A percentile compares a stretch with the other conserved stretches of the same genome.
phyloP scores from a whole-genome alignment of 2,888 invertebrate genomes.

The Orthosia cruda region DNA sequence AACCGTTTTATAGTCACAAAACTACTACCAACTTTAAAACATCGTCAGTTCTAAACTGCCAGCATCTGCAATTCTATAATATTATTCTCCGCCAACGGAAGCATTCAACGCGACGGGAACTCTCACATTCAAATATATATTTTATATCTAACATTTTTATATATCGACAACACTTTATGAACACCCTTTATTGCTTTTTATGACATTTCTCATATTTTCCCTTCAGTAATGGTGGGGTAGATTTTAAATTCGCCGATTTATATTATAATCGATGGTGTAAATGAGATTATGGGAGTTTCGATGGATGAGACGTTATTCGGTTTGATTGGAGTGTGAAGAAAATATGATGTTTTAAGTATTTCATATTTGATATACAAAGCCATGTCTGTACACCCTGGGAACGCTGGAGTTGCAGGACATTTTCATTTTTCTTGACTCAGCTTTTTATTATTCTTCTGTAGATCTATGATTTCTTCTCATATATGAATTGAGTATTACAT shows the following conservation, averaged over 20 bases:
- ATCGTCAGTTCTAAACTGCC: constrained; percentile 17
- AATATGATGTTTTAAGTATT: not conserved
- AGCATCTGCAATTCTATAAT: constrained; percentile 26
- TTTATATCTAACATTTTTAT: constrained; percentile 73
- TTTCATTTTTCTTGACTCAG: no score
- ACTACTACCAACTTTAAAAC: constrained; percentile 34
- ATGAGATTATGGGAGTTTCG: constrained; percentile 71
- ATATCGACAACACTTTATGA: constrained; percentile 86
- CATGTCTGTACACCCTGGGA: not conserved
- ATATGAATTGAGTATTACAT: no score
- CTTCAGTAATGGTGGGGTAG: constrained; percentile 74
- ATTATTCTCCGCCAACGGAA: constrained; percentile 41
- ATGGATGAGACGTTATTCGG: constrained; percentile 6
- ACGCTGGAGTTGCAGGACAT: not conserved
- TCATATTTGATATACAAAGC: not conserved
- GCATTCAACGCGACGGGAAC: constrained; percentile 72
- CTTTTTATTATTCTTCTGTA: no score
- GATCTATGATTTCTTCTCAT: no score
- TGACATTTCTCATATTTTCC: constrained; percentile 85
- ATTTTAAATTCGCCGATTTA: constrained; percentile 88
- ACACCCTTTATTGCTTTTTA: constrained; percentile 86
- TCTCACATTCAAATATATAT: constrained; percentile 79
- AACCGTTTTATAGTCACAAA: not conserved
- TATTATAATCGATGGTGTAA: constrained; percentile 88
- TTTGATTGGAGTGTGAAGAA: not conserved